Evolutionary conservation across 2,888 invertebrate species (phyloP), one percentile per base, ranked within the genome.

Genomic region (Orthosia incerta): DNA sequence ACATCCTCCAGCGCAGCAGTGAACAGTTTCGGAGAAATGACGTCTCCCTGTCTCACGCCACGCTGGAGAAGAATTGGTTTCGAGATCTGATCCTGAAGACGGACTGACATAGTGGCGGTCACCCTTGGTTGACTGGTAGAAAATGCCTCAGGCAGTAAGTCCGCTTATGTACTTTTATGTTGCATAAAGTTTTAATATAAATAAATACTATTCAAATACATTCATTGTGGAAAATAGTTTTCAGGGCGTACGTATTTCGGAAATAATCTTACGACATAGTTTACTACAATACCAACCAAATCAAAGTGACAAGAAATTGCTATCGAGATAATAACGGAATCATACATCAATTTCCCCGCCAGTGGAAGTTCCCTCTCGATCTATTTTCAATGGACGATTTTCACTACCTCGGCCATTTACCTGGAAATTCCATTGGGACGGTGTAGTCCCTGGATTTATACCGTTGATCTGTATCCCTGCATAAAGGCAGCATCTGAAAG

Each of bases 381-480:
- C 3, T 12, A 50, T 63, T 55, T 46, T 13, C 23, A 63, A 62
- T 57, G n/a, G 65, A 66, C 7, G 39, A 51, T 60, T 76, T 46
- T 48, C 26, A 60, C 46, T 56, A 46, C 7, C 45, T 12, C 20
- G 12, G 4, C 7, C 15, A 59, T 48, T 79, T 80, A 94, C 95
- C 93, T 96, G 96, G 84, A 95, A 96, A 87, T 94, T 94, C 98
- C 98, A 98, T 88, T 98, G 98, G 1, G 98, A 97, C 0, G 98
- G 98, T 95, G 98, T 98, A n/a, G 98, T 98, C 89, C 98, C 98
- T 0, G 98, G 98, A 91, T 98, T 98, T 63, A 97, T 97, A 51
- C 98, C 98, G 77, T 97, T 97, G 81, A 98, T 96, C 74, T 97
- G 97, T 71, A 99, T 95, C 11, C 98, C 99, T 48, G 98, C 97